phyloP scores from a whole-genome alignment of 2,888 invertebrate genomes.

The Nomada fucata region DNA sequence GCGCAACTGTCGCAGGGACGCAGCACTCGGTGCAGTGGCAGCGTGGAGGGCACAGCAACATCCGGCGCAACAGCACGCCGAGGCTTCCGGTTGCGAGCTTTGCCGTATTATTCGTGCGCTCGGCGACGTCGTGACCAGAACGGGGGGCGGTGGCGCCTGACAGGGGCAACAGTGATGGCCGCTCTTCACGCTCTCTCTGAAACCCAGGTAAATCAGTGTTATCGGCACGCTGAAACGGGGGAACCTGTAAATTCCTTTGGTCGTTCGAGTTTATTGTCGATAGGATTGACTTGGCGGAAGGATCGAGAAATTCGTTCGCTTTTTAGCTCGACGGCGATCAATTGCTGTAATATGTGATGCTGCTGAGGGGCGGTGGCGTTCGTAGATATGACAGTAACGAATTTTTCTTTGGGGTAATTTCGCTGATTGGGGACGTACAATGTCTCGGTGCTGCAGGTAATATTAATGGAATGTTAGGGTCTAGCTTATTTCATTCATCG shows the following conservation, averaged over 20 bases:
- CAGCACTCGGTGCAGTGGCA: slow-evolving; percentile 89
- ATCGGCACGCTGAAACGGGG: background rate
- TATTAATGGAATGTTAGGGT: too few species aligned
- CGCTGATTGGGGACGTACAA: too few species aligned
- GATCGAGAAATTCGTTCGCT: too few species aligned
- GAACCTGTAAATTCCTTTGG: background rate
- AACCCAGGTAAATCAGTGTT: slow-evolving; percentile 22
- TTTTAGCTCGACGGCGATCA: too few species aligned
- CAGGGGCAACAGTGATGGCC: slow-evolving; percentile 87
- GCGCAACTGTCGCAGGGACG: slow-evolving; percentile 93
- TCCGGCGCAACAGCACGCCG: slow-evolving; percentile 84
- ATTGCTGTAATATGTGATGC: too few species aligned
- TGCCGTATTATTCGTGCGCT: slow-evolving; percentile 93
- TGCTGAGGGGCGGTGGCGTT: too few species aligned
- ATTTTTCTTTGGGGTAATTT: too few species aligned
- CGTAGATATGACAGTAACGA: too few species aligned
- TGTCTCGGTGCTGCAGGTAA: too few species aligned
- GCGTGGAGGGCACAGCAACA: slow-evolving; percentile 85
- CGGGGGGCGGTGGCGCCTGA: slow-evolving; percentile 89
- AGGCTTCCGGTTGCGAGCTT: slow-evolving; percentile 93
- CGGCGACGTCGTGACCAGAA: slow-evolving; percentile 89
- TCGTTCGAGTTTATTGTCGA: background rate
- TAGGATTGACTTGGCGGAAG: too few species aligned
- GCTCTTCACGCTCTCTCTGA: slow-evolving; percentile 82
- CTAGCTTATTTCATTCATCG: too few species aligned